Evolutionary conservation across 2,113 vertebrate species (phyloP).

Genomic region (Thryonomys swinderianus): DNA sequence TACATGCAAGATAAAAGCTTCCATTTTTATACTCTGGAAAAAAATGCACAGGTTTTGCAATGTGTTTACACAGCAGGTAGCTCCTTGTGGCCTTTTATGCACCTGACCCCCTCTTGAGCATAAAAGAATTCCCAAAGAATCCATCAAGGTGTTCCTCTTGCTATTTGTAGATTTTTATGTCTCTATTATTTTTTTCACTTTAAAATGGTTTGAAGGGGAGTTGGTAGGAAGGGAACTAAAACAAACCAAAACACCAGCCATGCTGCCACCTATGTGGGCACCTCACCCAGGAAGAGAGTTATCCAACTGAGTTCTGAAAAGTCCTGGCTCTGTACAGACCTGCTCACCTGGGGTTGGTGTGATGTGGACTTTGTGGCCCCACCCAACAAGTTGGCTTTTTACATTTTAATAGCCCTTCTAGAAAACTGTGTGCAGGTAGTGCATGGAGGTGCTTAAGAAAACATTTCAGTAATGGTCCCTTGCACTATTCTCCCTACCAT

Average conservation of each 20-base stretch:
- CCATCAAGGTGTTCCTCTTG: background rate
- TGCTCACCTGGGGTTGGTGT: background rate
- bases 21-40: background rate
- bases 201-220: background rate
- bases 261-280: rapidly evolving
- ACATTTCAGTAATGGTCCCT: too few species aligned
- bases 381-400: background rate
- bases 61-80: background rate
- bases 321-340: rapidly evolving
- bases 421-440: background rate
- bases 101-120: background rate
- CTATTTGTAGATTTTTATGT: background rate
- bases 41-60: constrained; percentile 5
- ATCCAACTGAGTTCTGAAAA: background rate
- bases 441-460: background rate
- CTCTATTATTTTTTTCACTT: constrained; percentile 3
- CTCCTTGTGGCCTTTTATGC: background rate
- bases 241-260: background rate
- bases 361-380: background rate
- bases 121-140: background rate
- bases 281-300: background rate
- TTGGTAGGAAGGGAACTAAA: background rate
- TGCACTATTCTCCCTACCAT: background rate
- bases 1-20: constrained; percentile 29
- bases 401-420: background rate